phyloP scores from a whole-genome alignment of 2,797 vertebrate species.

The Merluccius polli region DNA sequence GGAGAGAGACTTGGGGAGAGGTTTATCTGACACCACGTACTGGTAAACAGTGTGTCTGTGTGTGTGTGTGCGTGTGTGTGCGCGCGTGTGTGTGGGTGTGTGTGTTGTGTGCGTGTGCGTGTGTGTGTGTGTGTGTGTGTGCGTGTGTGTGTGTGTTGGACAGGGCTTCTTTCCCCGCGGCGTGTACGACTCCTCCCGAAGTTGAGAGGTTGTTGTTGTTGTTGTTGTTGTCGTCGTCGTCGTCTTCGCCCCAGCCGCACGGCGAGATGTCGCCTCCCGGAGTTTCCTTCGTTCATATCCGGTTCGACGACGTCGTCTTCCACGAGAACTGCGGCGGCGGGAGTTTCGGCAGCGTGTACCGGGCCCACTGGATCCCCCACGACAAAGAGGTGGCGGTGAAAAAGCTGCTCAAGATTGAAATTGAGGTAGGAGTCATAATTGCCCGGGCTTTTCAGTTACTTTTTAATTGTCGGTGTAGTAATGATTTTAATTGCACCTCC shows the following conservation, averaged over 20 bases:
- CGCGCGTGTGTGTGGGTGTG: neutral
- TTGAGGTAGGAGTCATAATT: slow-evolving; percentile 87
- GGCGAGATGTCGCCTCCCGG: slow-evolving; percentile 96
- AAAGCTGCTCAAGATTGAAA: slow-evolving; percentile 99
- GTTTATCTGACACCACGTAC: no score
- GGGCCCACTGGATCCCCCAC: slow-evolving; percentile 95
- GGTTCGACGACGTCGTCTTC: slow-evolving; percentile 94
- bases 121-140: neutral
- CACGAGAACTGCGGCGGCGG: slow-evolving; percentile 98
- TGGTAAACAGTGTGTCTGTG: neutral
- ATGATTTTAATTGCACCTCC: slow-evolving; percentile 78
- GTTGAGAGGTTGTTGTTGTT: slow-evolving; percentile 50
- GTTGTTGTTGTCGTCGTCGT: no score
- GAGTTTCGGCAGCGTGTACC: slow-evolving; percentile 97
- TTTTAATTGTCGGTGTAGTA: slow-evolving; percentile 78
- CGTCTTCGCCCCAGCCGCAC: slow-evolving; percentile 73
- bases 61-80: neutral
- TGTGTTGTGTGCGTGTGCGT: neutral
- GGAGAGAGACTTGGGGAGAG: no score
- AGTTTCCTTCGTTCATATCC: slow-evolving; percentile 95
- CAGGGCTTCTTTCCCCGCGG: neutral
- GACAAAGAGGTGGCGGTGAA: slow-evolving; percentile 99
- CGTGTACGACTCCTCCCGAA: slow-evolving; percentile 62
- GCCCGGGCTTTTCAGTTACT: slow-evolving; percentile 58
- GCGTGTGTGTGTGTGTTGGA: neutral